Percentiles rank a stretch among this genome's conserved stretches.
Evolutionary conservation across 1,140 invertebrate genomes (phyloP).

Genomic region (Mamestra configurata): DNA sequence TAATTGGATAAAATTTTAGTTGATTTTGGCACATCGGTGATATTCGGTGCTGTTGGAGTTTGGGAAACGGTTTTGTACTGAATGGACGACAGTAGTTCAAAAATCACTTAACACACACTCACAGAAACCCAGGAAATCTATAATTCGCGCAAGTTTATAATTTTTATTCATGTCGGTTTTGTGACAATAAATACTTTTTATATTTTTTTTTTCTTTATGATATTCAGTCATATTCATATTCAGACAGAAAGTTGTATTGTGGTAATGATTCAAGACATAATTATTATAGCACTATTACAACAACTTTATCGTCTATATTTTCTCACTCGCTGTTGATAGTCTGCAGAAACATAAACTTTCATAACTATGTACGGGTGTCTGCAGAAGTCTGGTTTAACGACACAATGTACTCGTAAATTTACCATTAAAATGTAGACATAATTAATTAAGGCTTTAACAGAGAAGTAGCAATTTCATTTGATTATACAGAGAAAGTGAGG

Average conservation of each 20-base stretch:
- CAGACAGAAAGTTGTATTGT: background rate
- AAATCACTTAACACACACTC: too few relatives aligned
- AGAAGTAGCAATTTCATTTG: too few relatives aligned
- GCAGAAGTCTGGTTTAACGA: background rate
- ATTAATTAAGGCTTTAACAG: too few relatives aligned
- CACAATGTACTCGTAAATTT: background rate
- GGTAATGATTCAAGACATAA: background rate
- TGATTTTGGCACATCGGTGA: slow-evolving; percentile 43
- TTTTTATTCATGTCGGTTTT: too few relatives aligned
- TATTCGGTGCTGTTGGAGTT: slow-evolving; percentile 5
- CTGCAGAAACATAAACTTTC: background rate
- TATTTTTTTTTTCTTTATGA: too few relatives aligned
- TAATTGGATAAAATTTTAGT: slow-evolving; percentile 44
- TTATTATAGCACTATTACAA: background rate
- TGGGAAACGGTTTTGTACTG: background rate
- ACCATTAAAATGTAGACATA: too few relatives aligned
- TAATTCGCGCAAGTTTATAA: too few relatives aligned
- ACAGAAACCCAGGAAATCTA: too few relatives aligned
- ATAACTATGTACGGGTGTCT: background rate
- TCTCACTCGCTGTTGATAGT: background rate
- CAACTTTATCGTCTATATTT: background rate
- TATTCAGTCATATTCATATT: too few relatives aligned
- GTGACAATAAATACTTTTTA: too few relatives aligned
- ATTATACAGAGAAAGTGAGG: too few relatives aligned
- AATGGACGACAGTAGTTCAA: too few relatives aligned